Conservation (phyloP, 2,797 vertebrate species). For the Microcaecilia unicolor region DNA sequence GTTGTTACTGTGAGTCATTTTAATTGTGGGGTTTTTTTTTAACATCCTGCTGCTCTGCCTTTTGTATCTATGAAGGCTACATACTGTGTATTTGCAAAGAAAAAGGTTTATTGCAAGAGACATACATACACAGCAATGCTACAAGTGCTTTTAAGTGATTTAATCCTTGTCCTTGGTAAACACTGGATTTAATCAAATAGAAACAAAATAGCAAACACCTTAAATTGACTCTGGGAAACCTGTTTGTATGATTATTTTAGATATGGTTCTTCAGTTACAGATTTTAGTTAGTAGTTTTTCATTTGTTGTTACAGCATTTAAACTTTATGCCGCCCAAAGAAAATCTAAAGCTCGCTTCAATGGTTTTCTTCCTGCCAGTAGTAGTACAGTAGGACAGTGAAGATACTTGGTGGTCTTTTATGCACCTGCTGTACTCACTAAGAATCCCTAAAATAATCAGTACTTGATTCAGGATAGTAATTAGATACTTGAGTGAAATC, state of each 20-base stretch:
- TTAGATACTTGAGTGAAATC: too few relatives aligned
- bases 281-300: too few relatives aligned
- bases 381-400: too few relatives aligned
- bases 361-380: too few relatives aligned
- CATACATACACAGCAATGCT: conserved; percentile 17
- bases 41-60: conserved; percentile 8
- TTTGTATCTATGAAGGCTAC: conserved; percentile 17
- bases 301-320: too few relatives aligned
- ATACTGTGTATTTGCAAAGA: conserved; percentile 7
- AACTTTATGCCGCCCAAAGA: too few relatives aligned
- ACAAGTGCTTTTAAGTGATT: conserved; percentile 17
- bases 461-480: neutral
- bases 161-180: conserved; percentile 6
- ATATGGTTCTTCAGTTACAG: too few relatives aligned
- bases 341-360: too few relatives aligned
- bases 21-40: too few relatives aligned
- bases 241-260: neutral
- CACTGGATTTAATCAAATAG: neutral
- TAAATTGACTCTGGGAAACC: neutral
- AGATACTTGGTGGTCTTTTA: too few relatives aligned
- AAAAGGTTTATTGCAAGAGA: conserved; percentile 17
- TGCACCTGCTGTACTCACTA: fast-evolving
- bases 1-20: conserved; percentile 27
- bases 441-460: neutral
- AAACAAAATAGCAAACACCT: conserved; percentile 1